Conservation (phyloP, 2,797 vertebrate genomes). For the Coregonus suidteri region DNA sequence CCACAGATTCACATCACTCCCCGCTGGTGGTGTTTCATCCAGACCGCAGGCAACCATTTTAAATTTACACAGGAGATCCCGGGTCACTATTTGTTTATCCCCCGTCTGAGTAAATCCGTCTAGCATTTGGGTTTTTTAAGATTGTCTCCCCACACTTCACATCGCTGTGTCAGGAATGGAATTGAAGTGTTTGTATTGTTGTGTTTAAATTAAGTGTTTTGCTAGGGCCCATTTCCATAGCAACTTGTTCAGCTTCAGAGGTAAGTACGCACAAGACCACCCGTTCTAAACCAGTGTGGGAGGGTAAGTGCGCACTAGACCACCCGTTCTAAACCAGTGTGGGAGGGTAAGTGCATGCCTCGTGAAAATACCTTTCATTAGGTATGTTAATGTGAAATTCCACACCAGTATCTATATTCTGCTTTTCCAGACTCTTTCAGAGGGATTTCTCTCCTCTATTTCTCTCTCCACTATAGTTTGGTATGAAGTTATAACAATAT, state of each 20-base stretch:
- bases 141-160: not conserved
- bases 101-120: not conserved
- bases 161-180: too few species aligned
- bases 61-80: not conserved
- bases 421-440: not conserved
- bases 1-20: slow-evolving; percentile 4
- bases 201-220: not conserved
- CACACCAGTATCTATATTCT: not conserved
- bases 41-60: not conserved
- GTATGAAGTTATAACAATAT: not conserved
- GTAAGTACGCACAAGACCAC: not conserved
- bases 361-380: not conserved
- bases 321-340: not conserved
- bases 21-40: slow-evolving; percentile 11
- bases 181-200: too few species aligned
- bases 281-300: not conserved
- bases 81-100: not conserved
- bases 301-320: not conserved
- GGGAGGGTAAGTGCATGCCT: not conserved
- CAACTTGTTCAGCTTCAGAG: too few species aligned
- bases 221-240: not conserved
- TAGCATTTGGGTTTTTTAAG: not conserved
- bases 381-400: not conserved
- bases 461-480: not conserved
- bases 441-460: not conserved